Evolutionary conservation across 2,888 invertebrate species (phyloP).

Genomic region (Dorcus parallelipipedus): DNA sequence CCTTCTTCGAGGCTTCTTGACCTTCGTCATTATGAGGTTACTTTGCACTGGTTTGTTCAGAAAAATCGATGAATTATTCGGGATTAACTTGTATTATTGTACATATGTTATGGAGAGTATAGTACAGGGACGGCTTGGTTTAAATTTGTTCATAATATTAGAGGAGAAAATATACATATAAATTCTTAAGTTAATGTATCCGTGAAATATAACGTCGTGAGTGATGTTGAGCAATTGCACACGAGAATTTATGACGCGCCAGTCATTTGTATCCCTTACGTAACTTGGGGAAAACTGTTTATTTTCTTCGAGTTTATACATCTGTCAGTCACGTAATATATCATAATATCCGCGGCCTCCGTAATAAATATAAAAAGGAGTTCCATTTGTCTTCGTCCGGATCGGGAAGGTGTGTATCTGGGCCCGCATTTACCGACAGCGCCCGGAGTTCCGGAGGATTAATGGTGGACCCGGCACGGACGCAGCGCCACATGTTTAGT

Average conservation of each 20-base stretch:
- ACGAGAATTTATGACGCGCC: slow-evolving; percentile 4
- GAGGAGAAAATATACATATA: too few relatives aligned
- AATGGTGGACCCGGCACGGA: slow-evolving; percentile 14
- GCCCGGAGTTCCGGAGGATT: slow-evolving; percentile 9
- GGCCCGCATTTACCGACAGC: slow-evolving; percentile 1
- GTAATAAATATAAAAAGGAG: slow-evolving; percentile 9
- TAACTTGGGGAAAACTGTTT: background rate
- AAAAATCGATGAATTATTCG: too few relatives aligned
- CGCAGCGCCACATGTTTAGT: slow-evolving; percentile 8
- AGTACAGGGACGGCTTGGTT: too few relatives aligned
- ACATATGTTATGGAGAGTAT: too few relatives aligned
- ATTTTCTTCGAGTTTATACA: slow-evolving; percentile 9
- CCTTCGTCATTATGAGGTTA: too few relatives aligned
- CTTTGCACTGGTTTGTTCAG: too few relatives aligned
- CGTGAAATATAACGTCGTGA: too few relatives aligned
- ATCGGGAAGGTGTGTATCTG: slow-evolving; percentile 9
- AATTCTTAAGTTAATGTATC: too few relatives aligned
- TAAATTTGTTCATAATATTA: too few relatives aligned
- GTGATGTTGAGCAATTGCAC: background rate
- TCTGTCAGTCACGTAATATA: slow-evolving; percentile 14
- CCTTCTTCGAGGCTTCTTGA: too few relatives aligned
- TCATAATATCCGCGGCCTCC: slow-evolving; percentile 16
- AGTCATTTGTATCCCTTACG: background rate
- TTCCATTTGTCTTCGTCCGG: slow-evolving; percentile 13
- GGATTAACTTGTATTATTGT: too few relatives aligned